Base-by-base conservation (phyloP, 2,797 vertebrate species). In the Myotis myotis region DNA sequence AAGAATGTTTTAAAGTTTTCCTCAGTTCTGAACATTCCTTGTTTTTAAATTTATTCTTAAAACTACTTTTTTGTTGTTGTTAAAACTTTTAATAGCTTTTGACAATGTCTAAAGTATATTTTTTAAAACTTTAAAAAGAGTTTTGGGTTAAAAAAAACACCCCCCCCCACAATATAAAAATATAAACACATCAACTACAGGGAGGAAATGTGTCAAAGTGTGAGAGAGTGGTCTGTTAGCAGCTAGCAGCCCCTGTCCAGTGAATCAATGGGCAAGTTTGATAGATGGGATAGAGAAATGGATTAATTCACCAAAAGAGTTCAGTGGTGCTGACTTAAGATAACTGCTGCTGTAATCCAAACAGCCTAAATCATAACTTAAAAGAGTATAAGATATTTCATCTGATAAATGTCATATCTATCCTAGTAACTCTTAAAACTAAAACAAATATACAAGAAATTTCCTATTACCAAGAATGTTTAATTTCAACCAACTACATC, bases 1-100 rank as follows among this genome's bases (percentile, higher is more conserved):
- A 88, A 87, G 41, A 91, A 76, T 76, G 36, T 72, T 85, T 85
- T n/a, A 75, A 93, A 81, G 44, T 87, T 90, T 76, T 88, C 15
- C 55, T 86, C 23, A 89, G 38, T 53, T 86, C 53, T 64, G 57
- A 23, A 82, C 5, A 74, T 36, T 87, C 66, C 53, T 87, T 74
- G 10, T 89, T 28, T 62, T 62, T 66, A 88, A n/a, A 30, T 76
- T 91, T 87, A 82, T 19, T 75, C 72, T 91, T 75, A 87, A 79
- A 90, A 75, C 17, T 62, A 55, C 57, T 22, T 53, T 87, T 74
- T 44, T 87, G 16, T 76, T 92, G 44, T 44, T 80, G 78, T 8
- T 86, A 66, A 68, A 84, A 75, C 4, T 92, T 66, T 51, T 62
- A 60, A 72, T 12, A 82, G 41, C 55, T 92, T 93, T 76, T 57